Conservation (phyloP, 2,888 invertebrate genomes). For the Drosophila anceps region DNA sequence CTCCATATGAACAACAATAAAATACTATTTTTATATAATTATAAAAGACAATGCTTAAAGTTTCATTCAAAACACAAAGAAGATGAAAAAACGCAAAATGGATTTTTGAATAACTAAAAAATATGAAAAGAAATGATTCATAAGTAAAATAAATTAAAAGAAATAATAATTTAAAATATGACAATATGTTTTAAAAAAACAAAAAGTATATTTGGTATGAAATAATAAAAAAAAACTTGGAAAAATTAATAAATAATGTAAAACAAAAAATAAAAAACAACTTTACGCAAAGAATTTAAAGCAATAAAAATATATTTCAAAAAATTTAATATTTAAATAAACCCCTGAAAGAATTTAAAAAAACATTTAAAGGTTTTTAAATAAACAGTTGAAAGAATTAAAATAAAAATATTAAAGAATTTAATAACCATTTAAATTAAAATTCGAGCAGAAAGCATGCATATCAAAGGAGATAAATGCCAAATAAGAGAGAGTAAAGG, state of each 20-base stretch:
- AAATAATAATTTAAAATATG: not conserved
- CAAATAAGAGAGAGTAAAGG: no score
- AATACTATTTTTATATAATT: constrained; percentile 8
- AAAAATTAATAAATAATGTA: no score
- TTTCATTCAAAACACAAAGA: not conserved
- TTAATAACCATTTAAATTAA: not conserved
- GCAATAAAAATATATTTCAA: not conserved
- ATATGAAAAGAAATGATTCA: not conserved
- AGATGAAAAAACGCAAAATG: not conserved
- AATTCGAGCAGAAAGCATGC: not conserved
- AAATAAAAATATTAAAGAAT: no score
- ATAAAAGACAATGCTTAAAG: constrained; percentile 4
- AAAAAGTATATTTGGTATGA: not conserved
- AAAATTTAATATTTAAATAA: constrained; percentile 10
- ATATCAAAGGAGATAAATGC: not conserved
- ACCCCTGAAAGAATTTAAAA: not conserved
- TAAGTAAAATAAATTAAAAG: not conserved
- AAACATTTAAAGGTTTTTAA: constrained; percentile 1
- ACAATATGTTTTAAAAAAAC: constrained; percentile 6
- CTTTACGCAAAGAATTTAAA: not conserved
- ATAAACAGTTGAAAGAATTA: constrained; percentile 1
- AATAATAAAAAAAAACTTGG: not conserved
- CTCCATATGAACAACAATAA: not conserved
- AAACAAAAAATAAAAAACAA: not conserved
- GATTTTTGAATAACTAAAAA: not conserved